Base-by-base conservation (phyloP, 2,797 vertebrate species). In the Labeo calbasu region DNA sequence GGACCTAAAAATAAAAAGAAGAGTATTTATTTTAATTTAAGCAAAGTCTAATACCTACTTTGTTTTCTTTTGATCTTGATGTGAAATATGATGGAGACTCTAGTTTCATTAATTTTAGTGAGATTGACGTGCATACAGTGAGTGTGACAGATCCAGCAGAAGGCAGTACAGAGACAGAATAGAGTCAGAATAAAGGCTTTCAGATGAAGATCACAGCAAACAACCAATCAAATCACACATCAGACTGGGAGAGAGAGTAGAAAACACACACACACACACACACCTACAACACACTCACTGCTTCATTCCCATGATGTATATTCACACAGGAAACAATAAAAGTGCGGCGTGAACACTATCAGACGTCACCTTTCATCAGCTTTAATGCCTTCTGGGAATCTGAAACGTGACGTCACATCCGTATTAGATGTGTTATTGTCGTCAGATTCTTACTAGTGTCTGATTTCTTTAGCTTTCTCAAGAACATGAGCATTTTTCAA, bases 341-440 rank as follows among this genome's bases (percentile, higher is more conserved):
- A 65, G 77, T 79, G 77, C 43, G 0, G 1, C 5, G 17, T 63
- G 59, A 65, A 1, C 55, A 23, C 17, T 15, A 4, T 10, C 9
- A 43, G 25, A 51, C 25, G 25, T 76, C 71, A 53, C 40, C 23
- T 73, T 78, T 81, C 73, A 36, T 43, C 11, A 15, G 61, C 61
- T 61, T 61, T 57, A 57, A 21, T 19, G 55, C 21, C 55, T n/a
- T 57, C 21, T 13, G 68, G 17, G n/a, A 17, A 23, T 25, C 14
- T 10, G 13, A 17, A 11, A 14, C 10, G 11, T 55, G 8, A 9
- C 19, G 5, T 53, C 15, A 51, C 50, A 17, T 17, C 50, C 4
- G 1, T 17, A 53, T 46, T 46, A 9, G 40, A 43, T 46, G 43
- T 2, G 2, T 53, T 17, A 53, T 10, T 3, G 21, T 8, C 0